Evolutionary conservation across 30 jellyfish, hydroid and myxozoan genomes (phyloP).

Genomic region (Aurelia sp.): DNA sequence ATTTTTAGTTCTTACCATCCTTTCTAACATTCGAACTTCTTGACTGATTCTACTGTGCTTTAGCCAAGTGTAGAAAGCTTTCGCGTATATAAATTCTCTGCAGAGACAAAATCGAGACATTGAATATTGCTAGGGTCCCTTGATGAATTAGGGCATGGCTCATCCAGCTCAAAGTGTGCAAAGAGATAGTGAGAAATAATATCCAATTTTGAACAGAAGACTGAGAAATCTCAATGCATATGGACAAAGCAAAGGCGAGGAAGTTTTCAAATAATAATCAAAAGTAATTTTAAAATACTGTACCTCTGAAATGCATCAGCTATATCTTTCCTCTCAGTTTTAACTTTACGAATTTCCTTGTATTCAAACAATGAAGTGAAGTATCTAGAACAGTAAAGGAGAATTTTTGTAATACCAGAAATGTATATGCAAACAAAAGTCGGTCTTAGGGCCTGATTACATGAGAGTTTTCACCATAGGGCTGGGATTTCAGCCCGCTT

Average conservation of each 20-base stretch:
- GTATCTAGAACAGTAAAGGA: neutral
- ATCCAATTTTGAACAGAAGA: neutral
- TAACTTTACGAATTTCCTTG: conserved; percentile 12
- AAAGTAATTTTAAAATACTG: too few species aligned
- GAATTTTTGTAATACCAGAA: too few species aligned
- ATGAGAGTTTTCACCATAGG: too few species aligned
- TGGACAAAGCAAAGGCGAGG: too few species aligned
- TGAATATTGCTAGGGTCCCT: too few species aligned
- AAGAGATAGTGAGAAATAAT: neutral
- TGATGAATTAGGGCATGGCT: too few species aligned
- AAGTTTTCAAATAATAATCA: too few species aligned
- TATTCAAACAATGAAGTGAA: conserved; percentile 6
- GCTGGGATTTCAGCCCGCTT: too few species aligned
- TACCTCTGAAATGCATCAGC: conserved; percentile 62
- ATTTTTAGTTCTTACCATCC: conserved; percentile 20
- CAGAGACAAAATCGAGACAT: neutral
- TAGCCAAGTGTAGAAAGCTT: conserved; percentile 59
- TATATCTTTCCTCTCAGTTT: conserved; percentile 12
- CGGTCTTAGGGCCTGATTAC: too few species aligned
- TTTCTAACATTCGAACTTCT: conserved; percentile 41
- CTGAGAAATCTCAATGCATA: too few species aligned
- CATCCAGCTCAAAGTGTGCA: too few species aligned
- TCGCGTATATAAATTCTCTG: conserved; percentile 55
- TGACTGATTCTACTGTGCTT: conserved; percentile 41
- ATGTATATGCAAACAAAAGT: too few species aligned